Percentiles rank a stretch among this genome's conserved stretches.
These are phyloP conservation scores for Zygothrica quintamaculata DNA, from an alignment of 2,888 invertebrate genomes.

Conservation along the genomic window DNA sequence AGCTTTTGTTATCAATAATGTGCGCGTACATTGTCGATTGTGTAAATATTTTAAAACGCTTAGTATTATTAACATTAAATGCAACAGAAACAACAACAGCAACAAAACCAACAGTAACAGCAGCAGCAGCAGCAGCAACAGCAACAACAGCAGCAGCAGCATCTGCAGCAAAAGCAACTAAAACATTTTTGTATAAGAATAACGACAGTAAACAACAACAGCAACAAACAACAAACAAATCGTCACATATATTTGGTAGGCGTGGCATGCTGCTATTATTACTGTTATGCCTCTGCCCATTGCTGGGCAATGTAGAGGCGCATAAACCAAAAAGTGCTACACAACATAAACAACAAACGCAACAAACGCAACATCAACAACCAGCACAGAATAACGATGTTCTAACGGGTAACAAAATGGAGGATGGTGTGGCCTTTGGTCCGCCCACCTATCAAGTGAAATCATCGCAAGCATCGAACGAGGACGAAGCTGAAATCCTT, in stretches of 20 bases:
- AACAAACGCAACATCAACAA: conserved; percentile 58
- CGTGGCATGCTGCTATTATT: conserved; percentile 50
- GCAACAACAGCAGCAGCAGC: conserved; percentile 45
- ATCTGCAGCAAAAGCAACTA: conserved; percentile 35
- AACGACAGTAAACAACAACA: conserved; percentile 36
- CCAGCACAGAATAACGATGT: conserved; percentile 58
- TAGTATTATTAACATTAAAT: conserved; percentile 78
- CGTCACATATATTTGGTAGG: conserved; percentile 20
- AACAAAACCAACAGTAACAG: conserved; percentile 38
- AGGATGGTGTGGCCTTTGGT: conserved; percentile 57
- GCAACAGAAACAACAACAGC: conserved; percentile 52
- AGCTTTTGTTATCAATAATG: conserved; percentile 76
- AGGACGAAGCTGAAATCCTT: conserved; percentile 81
- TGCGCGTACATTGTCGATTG: conserved; percentile 74
- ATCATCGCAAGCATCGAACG: conserved; percentile 82
- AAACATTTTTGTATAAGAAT: conserved; percentile 16
- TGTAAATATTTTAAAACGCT: conserved; percentile 79
- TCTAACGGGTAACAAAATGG: conserved; percentile 53
- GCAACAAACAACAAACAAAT: conserved; percentile 33
- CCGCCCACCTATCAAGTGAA: conserved; percentile 81
- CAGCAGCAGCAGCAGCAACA: conserved; percentile 42
- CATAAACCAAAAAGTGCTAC: conserved; percentile 81
- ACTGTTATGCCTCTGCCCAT: conserved; percentile 52
- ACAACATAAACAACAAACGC: conserved; percentile 64
- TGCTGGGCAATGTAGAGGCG: conserved; percentile 68